Percentiles rank a stretch among this genome's conserved stretches.
Evolutionary conservation across 1,140 invertebrate species (phyloP).

Genomic region (Condylostylus longicornis): DNA sequence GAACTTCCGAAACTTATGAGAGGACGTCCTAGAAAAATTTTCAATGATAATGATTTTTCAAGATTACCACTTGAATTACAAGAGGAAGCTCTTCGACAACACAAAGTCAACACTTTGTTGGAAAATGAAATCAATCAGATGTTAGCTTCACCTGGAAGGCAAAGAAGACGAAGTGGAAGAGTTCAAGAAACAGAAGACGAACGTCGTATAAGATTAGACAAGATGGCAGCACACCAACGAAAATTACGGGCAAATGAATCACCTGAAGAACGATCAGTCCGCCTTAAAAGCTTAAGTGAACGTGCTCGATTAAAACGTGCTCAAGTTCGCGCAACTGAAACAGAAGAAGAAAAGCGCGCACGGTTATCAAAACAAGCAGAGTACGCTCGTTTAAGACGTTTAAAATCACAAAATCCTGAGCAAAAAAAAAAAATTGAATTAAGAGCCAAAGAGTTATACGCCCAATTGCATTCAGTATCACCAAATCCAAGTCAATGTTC

Average conservation of each 20-base stretch:
- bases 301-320: conserved; percentile 27
- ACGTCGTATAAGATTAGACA: conserved; percentile 24
- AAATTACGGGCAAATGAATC: conserved; percentile 36
- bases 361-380: conserved; percentile 28
- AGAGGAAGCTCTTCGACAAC: conserved; percentile 8
- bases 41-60: background rate
- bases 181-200: conserved; percentile 26
- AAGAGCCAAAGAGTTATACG: conserved; percentile 18
- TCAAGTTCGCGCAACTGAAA: conserved; percentile 25
- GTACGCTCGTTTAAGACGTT: conserved; percentile 25
- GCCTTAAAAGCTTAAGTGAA: conserved; percentile 30
- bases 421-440: conserved; percentile 4
- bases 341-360: conserved; percentile 23
- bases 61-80: background rate
- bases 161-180: conserved; percentile 12
- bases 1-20: conserved; percentile 23
- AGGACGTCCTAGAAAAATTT: conserved; percentile 22
- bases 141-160: conserved; percentile 18
- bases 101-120: conserved; percentile 22
- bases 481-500: conserved; percentile 11
- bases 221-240: conserved; percentile 31
- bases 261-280: conserved; percentile 34
- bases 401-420: conserved; percentile 24
- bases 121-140: conserved; percentile 29
- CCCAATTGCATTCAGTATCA: conserved; percentile 2